Evolutionary conservation across 1,140 invertebrate genomes (phyloP).

Genomic region (Holotrichia oblita): DNA sequence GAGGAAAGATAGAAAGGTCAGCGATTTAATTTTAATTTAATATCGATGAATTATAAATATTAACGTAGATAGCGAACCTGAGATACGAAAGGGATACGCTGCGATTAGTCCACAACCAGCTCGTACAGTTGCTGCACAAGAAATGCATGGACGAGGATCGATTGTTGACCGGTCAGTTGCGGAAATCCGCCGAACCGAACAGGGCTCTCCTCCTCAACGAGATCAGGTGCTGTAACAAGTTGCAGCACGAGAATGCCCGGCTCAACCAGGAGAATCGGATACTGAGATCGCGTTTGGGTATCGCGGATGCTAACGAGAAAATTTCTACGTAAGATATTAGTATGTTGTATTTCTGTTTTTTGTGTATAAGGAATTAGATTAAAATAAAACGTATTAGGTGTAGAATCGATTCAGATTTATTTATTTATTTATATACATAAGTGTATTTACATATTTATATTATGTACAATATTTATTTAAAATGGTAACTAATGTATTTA

Average conservation of each 20-base stretch:
- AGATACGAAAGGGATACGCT: constrained; percentile 48
- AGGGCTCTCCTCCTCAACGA: constrained; percentile 6
- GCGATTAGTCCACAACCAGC: constrained; percentile 46
- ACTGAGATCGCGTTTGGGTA: background rate
- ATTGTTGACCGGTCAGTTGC: background rate
- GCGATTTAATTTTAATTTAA: no score
- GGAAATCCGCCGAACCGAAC: background rate
- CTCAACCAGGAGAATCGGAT: background rate
- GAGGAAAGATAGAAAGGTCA: constrained; percentile 44
- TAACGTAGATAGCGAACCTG: constrained; percentile 41
- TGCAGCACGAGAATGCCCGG: constrained; percentile 19
- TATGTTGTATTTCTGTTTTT: background rate
- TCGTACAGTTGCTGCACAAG: constrained; percentile 47
- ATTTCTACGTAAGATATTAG: background rate
- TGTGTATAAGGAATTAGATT: background rate
- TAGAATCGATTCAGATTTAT: background rate
- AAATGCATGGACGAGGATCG: constrained; percentile 43
- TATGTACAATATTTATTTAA: no score
- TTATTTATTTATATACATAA: no score
- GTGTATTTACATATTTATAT: no score
- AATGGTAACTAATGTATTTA: no score
- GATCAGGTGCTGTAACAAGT: background rate
- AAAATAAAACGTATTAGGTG: background rate
- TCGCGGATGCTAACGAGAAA: background rate
- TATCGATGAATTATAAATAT: no score